Evolutionary conservation across 2,797 vertebrate species (phyloP).

Genomic region (Leptatherina wallacei): DNA sequence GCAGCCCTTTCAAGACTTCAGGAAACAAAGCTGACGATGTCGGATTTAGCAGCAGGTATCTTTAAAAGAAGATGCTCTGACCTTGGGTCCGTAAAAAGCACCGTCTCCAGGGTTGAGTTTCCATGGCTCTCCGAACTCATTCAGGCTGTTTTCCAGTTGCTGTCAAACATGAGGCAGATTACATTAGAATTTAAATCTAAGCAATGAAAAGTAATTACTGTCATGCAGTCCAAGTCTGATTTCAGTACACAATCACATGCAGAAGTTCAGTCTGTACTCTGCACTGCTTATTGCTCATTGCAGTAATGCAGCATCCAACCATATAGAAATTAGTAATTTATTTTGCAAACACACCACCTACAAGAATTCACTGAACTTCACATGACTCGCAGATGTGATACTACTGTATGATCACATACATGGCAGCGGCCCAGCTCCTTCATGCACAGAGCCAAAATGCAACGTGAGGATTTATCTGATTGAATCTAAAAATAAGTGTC

Average conservation of each 20-base stretch:
- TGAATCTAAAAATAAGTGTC: not conserved
- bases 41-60: not conserved
- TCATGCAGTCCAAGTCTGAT: not conserved
- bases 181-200: conserved; percentile 10
- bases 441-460: conserved; percentile 5
- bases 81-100: conserved; percentile 98
- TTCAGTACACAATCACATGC: not conserved
- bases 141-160: conserved; percentile 94
- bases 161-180: conserved; percentile 57
- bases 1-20: conserved; percentile 1
- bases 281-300: not conserved
- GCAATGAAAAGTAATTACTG: conserved; percentile 15
- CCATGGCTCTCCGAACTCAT: conserved; percentile 93
- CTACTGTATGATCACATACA: conserved; percentile 24
- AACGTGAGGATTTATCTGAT: conserved; percentile 6
- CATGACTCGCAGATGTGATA: conserved; percentile 49
- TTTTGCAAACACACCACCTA: conserved; percentile 25
- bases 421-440: conserved; percentile 10
- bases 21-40: not conserved
- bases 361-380: conserved; percentile 17
- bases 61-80: conserved; percentile 49
- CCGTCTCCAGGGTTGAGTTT: conserved; percentile 92
- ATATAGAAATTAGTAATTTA: conserved; percentile 17
- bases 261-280: not conserved
- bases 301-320: not conserved